A percentile compares a stretch with the other conserved stretches of the same genome.
Evolutionary conservation across 2,888 invertebrate genomes (phyloP).

Genomic region (Tortricodes alternella): DNA sequence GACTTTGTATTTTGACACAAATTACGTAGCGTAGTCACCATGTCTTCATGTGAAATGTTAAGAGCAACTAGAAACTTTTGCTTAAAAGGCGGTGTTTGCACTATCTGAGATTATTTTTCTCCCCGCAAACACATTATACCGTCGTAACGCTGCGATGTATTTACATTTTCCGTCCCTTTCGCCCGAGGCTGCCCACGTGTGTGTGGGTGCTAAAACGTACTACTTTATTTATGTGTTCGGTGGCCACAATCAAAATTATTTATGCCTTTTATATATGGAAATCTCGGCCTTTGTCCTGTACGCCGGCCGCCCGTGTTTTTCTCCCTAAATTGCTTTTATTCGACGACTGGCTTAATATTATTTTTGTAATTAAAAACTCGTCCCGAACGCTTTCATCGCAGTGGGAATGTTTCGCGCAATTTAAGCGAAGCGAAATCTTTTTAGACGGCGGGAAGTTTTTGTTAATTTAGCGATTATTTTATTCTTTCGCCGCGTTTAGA

Average conservation of each 20-base stretch:
- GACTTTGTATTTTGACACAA: too few species aligned
- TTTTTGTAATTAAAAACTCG: conserved; percentile 77
- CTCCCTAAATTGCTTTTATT: conserved; percentile 70
- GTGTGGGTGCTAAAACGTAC: conserved; percentile 59
- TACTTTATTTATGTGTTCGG: conserved; percentile 70
- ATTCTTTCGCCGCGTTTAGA: conserved; percentile 18
- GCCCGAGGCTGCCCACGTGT: conserved; percentile 62
- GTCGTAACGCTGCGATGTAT: conserved; percentile 71
- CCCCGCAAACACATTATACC: conserved; percentile 75
- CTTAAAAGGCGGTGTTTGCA: conserved; percentile 28
- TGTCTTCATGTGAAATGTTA: too few species aligned
- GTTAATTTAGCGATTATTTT: conserved; percentile 29
- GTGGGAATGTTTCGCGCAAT: conserved; percentile 53
- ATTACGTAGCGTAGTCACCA: too few species aligned
- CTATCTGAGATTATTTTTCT: conserved; percentile 29
- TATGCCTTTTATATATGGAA: conserved; percentile 73
- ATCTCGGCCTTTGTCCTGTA: conserved; percentile 65
- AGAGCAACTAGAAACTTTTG: conserved; percentile 42
- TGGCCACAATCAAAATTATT: conserved; percentile 76
- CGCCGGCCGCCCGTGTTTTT: conserved; percentile 46
- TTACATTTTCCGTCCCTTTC: conserved; percentile 62
- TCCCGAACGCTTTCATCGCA: conserved; percentile 62
- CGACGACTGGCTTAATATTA: conserved; percentile 74
- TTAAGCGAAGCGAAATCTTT: conserved; percentile 55
- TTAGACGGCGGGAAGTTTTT: conserved; percentile 42